Conservation (phyloP, 2,113 vertebrate species). For the Limanda limanda region DNA sequence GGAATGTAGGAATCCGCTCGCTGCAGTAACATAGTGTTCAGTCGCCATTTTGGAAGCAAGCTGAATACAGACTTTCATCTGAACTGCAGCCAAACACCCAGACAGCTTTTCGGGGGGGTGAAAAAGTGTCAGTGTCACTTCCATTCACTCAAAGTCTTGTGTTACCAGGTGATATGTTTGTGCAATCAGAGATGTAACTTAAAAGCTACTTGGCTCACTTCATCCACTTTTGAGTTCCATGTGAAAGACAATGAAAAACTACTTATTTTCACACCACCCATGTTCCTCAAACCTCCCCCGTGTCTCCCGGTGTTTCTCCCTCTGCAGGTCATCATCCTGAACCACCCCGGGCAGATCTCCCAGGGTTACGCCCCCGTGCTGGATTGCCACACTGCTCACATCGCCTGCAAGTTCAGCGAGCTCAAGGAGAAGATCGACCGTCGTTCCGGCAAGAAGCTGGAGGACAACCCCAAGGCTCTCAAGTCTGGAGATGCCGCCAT, state of each 20-base stretch:
- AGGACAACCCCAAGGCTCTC: slow-evolving; percentile 82
- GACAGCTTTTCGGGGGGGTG: too few relatives aligned
- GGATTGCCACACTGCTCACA: slow-evolving; percentile 84
- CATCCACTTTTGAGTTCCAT: not conserved
- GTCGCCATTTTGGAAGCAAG: not conserved
- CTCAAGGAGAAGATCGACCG: slow-evolving; percentile 86
- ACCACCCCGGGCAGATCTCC: slow-evolving; percentile 82
- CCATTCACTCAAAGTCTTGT: not conserved
- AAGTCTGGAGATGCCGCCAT: slow-evolving; percentile 86
- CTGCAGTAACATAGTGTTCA: not conserved
- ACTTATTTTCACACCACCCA: not conserved
- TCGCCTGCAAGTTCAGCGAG: slow-evolving; percentile 85
- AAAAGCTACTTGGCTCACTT: not conserved
- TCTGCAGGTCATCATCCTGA: slow-evolving; percentile 86
- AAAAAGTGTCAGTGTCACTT: too few relatives aligned
- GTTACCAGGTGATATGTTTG: not conserved
- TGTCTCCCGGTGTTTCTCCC: not conserved
- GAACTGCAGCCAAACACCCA: too few relatives aligned
- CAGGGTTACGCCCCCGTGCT: slow-evolving; percentile 84
- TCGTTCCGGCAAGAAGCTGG: slow-evolving; percentile 84
- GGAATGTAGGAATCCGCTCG: too few relatives aligned
- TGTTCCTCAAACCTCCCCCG: not conserved
- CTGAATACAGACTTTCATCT: not conserved
- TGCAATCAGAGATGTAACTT: too few relatives aligned
- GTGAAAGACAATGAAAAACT: not conserved